Evolutionary conservation across 1,140 invertebrate species (phyloP).

Genomic region (Leguminivora glycinivorella): DNA sequence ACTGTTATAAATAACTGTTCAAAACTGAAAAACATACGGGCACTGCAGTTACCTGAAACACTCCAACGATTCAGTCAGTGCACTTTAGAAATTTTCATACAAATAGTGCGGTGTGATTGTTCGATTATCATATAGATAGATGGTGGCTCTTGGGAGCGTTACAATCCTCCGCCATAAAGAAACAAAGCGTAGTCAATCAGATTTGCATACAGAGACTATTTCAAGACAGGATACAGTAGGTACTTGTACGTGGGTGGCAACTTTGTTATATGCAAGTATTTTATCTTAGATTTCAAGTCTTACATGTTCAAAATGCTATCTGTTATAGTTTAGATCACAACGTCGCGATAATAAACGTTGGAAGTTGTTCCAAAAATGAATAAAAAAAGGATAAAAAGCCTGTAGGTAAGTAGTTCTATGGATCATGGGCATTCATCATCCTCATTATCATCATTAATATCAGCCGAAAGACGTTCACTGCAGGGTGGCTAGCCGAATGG

Average conservation of each 20-base stretch:
- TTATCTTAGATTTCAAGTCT: not conserved
- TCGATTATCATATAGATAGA: slow-evolving; percentile 28
- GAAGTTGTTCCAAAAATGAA: no score
- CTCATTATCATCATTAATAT: no score
- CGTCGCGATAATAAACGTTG: no score
- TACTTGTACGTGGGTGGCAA: not conserved
- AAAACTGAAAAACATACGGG: not conserved
- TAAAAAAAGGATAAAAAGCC: no score
- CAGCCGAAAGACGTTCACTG: no score
- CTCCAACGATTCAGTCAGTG: not conserved
- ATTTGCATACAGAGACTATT: slow-evolving; percentile 26
- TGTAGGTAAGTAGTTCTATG: no score
- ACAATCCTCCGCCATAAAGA: slow-evolving; percentile 21
- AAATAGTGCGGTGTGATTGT: slow-evolving; percentile 22
- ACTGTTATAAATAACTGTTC: no score
- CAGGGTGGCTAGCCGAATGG: no score
- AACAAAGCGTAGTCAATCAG: slow-evolving; percentile 27
- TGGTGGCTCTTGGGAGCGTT: slow-evolving; percentile 14
- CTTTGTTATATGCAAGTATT: not conserved
- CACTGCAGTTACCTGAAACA: slow-evolving; percentile 1
- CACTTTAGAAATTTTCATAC: slow-evolving; percentile 28
- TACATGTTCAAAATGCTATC: not conserved
- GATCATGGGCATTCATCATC: no score
- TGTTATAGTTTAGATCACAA: no score
- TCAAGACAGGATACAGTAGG: slow-evolving; percentile 10